Conservation (phyloP, 1,140 invertebrate species). For the Hypsibius dujardini region DNA sequence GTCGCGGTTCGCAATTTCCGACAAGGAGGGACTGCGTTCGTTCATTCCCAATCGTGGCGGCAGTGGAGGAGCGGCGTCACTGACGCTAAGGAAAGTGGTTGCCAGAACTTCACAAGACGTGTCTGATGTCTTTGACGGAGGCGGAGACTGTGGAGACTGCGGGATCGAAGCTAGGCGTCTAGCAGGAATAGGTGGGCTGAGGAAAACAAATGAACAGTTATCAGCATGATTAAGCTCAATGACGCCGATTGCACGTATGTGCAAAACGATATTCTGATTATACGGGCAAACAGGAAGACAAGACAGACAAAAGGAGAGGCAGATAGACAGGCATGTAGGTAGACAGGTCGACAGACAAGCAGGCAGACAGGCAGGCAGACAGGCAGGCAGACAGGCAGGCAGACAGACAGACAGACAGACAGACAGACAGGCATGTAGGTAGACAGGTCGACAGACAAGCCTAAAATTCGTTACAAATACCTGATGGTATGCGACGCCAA, state of each 20-base stretch:
- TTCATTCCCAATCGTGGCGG: not conserved
- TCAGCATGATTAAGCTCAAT: not conserved
- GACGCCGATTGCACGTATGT: too few relatives aligned
- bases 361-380: too few relatives aligned
- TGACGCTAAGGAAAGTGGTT: not conserved
- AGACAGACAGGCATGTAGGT: not conserved
- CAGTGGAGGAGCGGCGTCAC: not conserved
- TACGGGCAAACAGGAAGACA: too few relatives aligned
- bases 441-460: not conserved
- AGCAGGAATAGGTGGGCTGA: not conserved
- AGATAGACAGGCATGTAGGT: too few relatives aligned
- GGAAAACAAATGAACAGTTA: not conserved
- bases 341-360: too few relatives aligned
- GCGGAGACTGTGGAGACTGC: not conserved
- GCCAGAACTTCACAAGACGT: conserved; percentile 3
- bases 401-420: too few relatives aligned
- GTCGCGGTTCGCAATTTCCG: not conserved
- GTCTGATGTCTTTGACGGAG: not conserved
- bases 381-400: too few relatives aligned
- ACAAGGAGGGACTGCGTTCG: conserved; percentile 9
- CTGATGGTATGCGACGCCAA: not conserved
- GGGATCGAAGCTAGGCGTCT: not conserved
- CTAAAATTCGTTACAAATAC: not conserved
- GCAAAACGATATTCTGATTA: too few relatives aligned
- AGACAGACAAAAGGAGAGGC: too few relatives aligned